Conservation (phyloP, 2,888 invertebrate species). For the Drosophila fulvimacula region DNA sequence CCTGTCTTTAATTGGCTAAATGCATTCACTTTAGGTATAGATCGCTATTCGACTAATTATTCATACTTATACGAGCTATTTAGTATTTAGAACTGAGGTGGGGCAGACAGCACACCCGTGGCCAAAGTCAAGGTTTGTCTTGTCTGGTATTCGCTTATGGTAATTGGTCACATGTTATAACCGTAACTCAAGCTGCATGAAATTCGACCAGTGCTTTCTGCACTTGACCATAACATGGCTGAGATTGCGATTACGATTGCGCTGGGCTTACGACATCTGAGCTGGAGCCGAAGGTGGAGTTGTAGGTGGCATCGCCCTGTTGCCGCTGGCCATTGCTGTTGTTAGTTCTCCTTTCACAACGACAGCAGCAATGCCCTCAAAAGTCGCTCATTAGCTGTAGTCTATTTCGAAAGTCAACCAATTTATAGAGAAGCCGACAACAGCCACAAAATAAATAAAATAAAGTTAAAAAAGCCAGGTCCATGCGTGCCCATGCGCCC, state of each 20-base stretch:
- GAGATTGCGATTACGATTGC: constrained; percentile 4
- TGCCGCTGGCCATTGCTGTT: constrained; percentile 17
- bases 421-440: constrained; percentile 49
- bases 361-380: constrained; percentile 59
- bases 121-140: constrained; percentile 48
- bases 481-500: constrained; percentile 34
- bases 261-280: constrained; percentile 48
- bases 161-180: constrained; percentile 41
- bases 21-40: constrained; percentile 34
- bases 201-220: constrained; percentile 39
- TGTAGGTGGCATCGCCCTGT: constrained; percentile 57
- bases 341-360: constrained; percentile 72
- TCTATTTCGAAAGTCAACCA: constrained; percentile 66
- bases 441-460: not conserved
- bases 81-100: constrained; percentile 12
- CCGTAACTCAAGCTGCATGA: constrained; percentile 26
- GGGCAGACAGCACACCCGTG: constrained; percentile 21
- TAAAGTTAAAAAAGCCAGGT: constrained; percentile 24
- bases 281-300: constrained; percentile 14
- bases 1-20: constrained; percentile 28
- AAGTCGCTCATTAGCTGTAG: constrained; percentile 68
- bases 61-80: not conserved
- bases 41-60: constrained; percentile 12
- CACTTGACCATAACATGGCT: constrained; percentile 52
- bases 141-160: not conserved